Evolutionary conservation across 2,797 vertebrate species (phyloP).

Genomic region (Phrynocephalus forsythii): DNA sequence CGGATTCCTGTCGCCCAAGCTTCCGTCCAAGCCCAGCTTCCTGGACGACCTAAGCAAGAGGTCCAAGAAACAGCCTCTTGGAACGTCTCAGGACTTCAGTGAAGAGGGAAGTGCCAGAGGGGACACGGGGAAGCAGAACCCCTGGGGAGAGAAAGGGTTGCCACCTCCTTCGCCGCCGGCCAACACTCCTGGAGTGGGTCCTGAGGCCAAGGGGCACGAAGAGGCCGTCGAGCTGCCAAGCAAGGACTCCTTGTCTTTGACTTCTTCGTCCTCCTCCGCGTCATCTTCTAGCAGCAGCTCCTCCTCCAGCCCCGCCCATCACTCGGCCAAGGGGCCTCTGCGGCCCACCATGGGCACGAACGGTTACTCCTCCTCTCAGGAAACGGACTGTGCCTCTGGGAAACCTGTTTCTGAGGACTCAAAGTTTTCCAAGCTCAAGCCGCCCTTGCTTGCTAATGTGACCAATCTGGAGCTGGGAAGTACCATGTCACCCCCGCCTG

Average conservation of each 20-base stretch:
- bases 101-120: conserved; percentile 29
- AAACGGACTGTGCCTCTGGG: conserved; percentile 15
- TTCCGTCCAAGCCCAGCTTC: conserved; percentile 69
- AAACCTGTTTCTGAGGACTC: conserved; percentile 74
- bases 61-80: conserved; percentile 81
- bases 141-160: conserved; percentile 77
- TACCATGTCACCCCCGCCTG: conserved; percentile 87
- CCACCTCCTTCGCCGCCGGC: conserved; percentile 78
- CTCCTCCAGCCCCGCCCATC: conserved; percentile 54
- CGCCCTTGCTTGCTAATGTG: conserved; percentile 76
- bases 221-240: accelerated
- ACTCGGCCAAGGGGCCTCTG: conserved; percentile 31
- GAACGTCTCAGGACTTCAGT: conserved; percentile 62
- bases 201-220: not conserved
- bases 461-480: conserved; percentile 76
- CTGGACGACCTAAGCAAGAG: conserved; percentile 82
- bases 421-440: conserved; percentile 78
- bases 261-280: conserved; percentile 12
- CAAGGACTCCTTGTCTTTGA: conserved; percentile 21
- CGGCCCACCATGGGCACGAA: conserved; percentile 5
- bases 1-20: conserved; percentile 69
- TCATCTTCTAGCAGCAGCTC: conserved; percentile 31
- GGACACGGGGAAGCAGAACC: conserved; percentile 74
- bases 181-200: conserved; percentile 67
- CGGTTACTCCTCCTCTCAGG: conserved; percentile 59